Evolutionary conservation across 2,888 invertebrate genomes (phyloP), one percentile per base, ranked within the genome.

Genomic region (Stictocephala bisonia): DNA sequence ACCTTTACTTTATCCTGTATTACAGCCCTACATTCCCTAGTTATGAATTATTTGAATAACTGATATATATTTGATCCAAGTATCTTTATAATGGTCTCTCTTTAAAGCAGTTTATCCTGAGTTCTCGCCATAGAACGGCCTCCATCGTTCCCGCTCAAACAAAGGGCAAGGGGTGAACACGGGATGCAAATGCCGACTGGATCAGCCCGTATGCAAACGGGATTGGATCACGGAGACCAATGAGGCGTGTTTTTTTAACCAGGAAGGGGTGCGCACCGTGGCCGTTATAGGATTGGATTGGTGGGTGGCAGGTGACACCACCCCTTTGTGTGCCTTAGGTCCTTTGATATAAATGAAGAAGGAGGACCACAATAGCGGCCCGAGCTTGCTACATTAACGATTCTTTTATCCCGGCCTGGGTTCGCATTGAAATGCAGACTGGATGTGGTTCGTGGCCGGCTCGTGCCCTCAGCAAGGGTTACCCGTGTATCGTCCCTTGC

Each of bases 261-360:
- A 27, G 1, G 60, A 31, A 60, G 40, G 60, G 60, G 60, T 40
- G 60, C 60, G 60, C n/a, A n/a, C n/a, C n/a, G 35, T 11, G 35
- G 6, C 35, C 35, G 35, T 35, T 35, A 35, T 11, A n/a, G n/a
- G n/a, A n/a, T n/a, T n/a, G n/a, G 3, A 2, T 44, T 44, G 3
- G 18, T 13, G 51, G 60, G 9, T 50, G 18, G 70, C 70, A 71
- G 70, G 70, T 71, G 70, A 27, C 44, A 44, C 35, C 41, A 35
- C 58, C 58, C 29, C 58, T 29, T 58, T 58, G 18, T 18, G 24
- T 29, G 15, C n/a, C 27, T 29, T 29, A 44, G 41, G 56, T 56
- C 70, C 58, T 71, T 71, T 71, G 44, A 71, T 71, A 58, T 44
- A 41, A 58, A 71, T 58, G 70, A 71, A 71, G 70, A n/a, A 29